phyloP scores from a whole-genome alignment of 2,888 invertebrate species.

The Dorcus hopei region DNA sequence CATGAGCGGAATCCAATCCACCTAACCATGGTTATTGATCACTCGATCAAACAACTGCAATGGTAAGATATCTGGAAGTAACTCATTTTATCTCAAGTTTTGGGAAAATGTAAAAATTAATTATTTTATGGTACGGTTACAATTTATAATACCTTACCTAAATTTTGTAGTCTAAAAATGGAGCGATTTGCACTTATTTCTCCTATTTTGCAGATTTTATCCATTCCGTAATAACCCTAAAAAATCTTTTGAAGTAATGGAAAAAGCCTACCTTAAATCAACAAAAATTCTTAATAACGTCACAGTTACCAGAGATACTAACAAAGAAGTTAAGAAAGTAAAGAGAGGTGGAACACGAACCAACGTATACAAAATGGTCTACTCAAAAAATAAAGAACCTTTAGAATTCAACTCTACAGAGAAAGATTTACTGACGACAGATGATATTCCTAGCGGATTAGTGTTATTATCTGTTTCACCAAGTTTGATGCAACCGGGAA shows the following conservation, averaged over 20 bases:
- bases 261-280: conserved; percentile 13
- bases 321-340: conserved; percentile 8
- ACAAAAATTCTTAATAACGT: conserved; percentile 10
- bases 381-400: background rate
- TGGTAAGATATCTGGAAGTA: too few relatives aligned
- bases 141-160: too few relatives aligned
- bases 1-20: too few relatives aligned
- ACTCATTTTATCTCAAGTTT: too few relatives aligned
- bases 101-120: too few relatives aligned
- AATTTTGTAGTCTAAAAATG: too few relatives aligned
- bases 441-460: conserved; percentile 5
- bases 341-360: background rate
- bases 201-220: conserved; percentile 3
- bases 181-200: too few relatives aligned
- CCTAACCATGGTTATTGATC: too few relatives aligned
- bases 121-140: too few relatives aligned
- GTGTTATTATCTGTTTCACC: conserved; percentile 1
- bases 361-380: conserved; percentile 5
- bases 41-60: background rate
- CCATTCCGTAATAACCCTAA: background rate
- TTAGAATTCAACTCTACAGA: conserved; percentile 7
- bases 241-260: conserved; percentile 9
- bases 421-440: conserved; percentile 1
- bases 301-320: conserved; percentile 9
- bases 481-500: conserved; percentile 23